These are phyloP conservation scores for Muscidifurax raptorellus DNA, from an alignment of 1,140 invertebrate genomes.

Conservation along the genomic window DNA sequence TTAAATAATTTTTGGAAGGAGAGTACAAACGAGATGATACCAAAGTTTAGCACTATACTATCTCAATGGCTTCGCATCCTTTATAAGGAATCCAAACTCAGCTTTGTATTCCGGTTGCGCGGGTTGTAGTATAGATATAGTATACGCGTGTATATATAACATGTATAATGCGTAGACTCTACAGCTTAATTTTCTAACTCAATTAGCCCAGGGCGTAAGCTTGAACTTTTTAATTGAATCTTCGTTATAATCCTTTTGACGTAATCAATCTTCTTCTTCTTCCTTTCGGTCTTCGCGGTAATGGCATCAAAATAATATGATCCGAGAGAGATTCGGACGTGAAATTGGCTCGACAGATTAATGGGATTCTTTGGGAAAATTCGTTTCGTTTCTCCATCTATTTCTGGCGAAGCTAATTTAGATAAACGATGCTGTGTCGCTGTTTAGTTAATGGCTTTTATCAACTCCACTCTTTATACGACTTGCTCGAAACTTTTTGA, in stretches of 20 bases:
- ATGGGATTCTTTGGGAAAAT: slow-evolving; percentile 2
- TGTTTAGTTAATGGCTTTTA: background rate
- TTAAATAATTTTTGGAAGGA: too few relatives aligned
- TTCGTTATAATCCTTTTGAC: slow-evolving; percentile 25
- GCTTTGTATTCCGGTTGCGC: background rate
- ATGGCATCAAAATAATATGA: slow-evolving; percentile 29
- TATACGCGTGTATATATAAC: background rate
- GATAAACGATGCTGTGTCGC: background rate
- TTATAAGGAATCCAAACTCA: background rate
- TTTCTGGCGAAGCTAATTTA: background rate
- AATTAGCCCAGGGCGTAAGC: slow-evolving; percentile 26
- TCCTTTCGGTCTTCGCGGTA: slow-evolving; percentile 9
- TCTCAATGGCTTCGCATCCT: too few relatives aligned
- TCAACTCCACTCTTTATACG: background rate
- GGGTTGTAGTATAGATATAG: background rate
- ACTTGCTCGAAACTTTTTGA: background rate
- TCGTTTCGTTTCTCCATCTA: background rate
- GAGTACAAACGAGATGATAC: background rate
- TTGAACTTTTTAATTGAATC: slow-evolving; percentile 50
- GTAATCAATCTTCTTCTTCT: slow-evolving; percentile 41
- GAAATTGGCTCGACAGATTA: slow-evolving; percentile 1
- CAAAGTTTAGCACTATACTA: too few relatives aligned
- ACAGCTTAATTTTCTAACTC: slow-evolving; percentile 36
- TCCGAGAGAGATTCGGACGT: background rate
- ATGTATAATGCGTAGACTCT: background rate